These are phyloP conservation scores for Virgularia gustaviana DNA, from an alignment of 92 coral and sea anemone species.

Conservation along the genomic window DNA sequence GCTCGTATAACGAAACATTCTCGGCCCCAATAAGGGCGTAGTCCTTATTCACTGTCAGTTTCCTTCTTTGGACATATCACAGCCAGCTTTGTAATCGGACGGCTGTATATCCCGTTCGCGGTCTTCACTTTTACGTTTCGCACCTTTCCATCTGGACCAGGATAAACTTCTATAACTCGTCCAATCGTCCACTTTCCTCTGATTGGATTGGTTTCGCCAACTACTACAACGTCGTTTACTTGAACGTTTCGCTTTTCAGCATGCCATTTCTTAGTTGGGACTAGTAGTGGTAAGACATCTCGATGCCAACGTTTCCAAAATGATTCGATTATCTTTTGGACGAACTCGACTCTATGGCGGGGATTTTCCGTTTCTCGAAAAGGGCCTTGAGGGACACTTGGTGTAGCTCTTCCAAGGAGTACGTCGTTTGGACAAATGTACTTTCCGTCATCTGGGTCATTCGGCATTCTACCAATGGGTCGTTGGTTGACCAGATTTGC, in stretches of 20 bases:
- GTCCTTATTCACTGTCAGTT: constrained; percentile 42
- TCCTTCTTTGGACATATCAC: too few relatives aligned
- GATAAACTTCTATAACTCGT: too few relatives aligned
- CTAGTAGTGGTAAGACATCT: constrained; percentile 41
- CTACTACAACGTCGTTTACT: constrained; percentile 22
- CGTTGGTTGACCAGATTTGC: too few relatives aligned
- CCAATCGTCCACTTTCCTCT: too few relatives aligned
- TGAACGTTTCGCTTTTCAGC: constrained; percentile 28
- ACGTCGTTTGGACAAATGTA: constrained; percentile 52
- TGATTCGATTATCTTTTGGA: constrained; percentile 51
- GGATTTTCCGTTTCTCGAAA: constrained; percentile 51
- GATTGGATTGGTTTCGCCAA: neutral
- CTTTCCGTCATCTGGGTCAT: constrained; percentile 41
- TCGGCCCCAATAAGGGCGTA: constrained; percentile 35
- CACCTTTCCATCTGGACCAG: too few relatives aligned
- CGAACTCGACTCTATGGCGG: constrained; percentile 51
- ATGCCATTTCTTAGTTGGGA: constrained; percentile 41
- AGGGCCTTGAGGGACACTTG: constrained; percentile 46
- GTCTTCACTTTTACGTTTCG: too few relatives aligned
- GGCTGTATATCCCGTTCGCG: too few relatives aligned
- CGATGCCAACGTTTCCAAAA: constrained; percentile 53
- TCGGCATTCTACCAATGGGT: constrained; percentile 39
- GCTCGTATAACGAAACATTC: too few relatives aligned
- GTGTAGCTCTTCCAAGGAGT: constrained; percentile 44
- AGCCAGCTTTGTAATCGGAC: too few relatives aligned